These are phyloP conservation scores for Argyresthia albistria DNA, from an alignment of 2,888 invertebrate species.

Conservation along the genomic window DNA sequence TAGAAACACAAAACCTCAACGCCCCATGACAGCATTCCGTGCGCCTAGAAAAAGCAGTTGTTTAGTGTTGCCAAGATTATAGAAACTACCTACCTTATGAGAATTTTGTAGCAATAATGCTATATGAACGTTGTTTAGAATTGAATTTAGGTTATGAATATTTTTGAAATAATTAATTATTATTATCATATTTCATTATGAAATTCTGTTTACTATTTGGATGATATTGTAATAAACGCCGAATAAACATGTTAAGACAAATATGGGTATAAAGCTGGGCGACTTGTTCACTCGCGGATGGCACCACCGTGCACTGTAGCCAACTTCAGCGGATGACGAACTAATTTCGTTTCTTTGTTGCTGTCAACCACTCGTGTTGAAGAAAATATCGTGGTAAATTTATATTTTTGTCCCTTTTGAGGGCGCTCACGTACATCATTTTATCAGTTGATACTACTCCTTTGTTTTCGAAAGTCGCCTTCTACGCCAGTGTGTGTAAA, in stretches of 20 bases:
- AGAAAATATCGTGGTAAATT: constrained; percentile 24
- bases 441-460: constrained; percentile 31
- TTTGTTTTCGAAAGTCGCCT: constrained; percentile 53
- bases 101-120: background rate
- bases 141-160: no score
- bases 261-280: background rate
- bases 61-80: no score
- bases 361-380: constrained; percentile 16
- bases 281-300: constrained; percentile 14
- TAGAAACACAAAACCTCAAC: constrained; percentile 65
- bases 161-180: no score
- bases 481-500: constrained; percentile 73
- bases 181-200: no score
- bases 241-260: no score
- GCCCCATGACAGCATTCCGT: no score
- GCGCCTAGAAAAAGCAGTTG: no score
- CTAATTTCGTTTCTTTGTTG: constrained; percentile 26
- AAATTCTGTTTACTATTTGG: no score
- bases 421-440: constrained; percentile 11
- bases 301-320: constrained; percentile 23
- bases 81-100: background rate
- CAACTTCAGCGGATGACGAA: constrained; percentile 37
- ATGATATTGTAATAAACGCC: no score
- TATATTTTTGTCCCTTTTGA: constrained; percentile 19
- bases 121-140: no score